Conservation (phyloP, 2,888 invertebrate genomes). For the Aphidoletes aphidimyza region DNA sequence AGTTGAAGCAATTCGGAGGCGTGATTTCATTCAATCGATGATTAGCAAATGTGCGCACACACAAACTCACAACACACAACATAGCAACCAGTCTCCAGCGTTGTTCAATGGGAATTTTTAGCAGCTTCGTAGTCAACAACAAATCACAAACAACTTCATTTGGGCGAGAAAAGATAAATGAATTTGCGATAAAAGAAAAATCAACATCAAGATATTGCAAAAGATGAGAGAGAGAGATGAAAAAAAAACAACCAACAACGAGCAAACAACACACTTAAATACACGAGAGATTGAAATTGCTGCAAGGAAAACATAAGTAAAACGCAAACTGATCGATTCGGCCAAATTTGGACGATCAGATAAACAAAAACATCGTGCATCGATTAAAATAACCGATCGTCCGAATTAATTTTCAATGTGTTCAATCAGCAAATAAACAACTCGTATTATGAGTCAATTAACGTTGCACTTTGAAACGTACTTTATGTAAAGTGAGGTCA, state of each 20-base stretch:
- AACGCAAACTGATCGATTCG: not conserved
- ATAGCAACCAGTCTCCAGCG: not conserved
- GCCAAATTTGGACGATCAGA: constrained; percentile 35
- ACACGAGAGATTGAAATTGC: not conserved
- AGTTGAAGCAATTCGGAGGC: not conserved
- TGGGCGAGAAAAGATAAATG: constrained; percentile 3
- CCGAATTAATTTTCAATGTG: not conserved
- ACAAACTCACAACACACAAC: too few relatives aligned
- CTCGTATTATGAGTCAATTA: constrained; percentile 21
- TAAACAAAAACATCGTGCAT: constrained; percentile 23
- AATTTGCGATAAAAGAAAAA: not conserved
- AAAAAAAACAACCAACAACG: too few relatives aligned
- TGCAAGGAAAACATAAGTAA: not conserved
- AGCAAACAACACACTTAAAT: not conserved
- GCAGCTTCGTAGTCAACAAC: not conserved
- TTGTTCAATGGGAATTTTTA: not conserved
- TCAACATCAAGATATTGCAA: too few relatives aligned
- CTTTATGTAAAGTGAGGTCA: constrained; percentile 9
- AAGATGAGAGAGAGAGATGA: too few relatives aligned
- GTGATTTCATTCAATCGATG: not conserved
- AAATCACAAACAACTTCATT: constrained; percentile 43
- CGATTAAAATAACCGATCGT: constrained; percentile 40
- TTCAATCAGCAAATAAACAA: not conserved
- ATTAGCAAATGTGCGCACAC: not conserved
- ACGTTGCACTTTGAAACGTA: not conserved